Conservation (phyloP, 2,888 invertebrate species). For the Abscondita cerata region DNA sequence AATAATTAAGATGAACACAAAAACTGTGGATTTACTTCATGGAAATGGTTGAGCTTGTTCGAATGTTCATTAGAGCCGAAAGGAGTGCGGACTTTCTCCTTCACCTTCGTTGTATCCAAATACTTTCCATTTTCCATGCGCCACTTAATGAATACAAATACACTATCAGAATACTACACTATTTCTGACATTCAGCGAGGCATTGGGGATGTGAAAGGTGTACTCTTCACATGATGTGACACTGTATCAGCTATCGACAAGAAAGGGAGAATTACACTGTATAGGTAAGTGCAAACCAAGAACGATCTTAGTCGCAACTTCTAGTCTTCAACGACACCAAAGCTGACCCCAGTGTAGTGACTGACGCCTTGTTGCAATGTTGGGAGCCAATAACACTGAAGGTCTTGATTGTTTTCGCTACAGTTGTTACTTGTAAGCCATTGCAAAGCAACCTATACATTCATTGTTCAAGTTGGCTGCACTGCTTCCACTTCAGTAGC, state of each 20-base stretch:
- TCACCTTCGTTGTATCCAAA: neutral
- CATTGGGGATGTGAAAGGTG: neutral
- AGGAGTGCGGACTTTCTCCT: neutral
- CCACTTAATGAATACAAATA: neutral
- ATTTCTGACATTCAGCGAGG: too few species aligned
- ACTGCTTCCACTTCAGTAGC: neutral
- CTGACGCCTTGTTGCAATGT: neutral
- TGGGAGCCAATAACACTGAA: neutral
- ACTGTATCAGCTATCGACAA: neutral
- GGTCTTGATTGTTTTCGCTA: neutral
- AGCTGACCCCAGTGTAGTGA: neutral
- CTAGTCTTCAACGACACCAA: neutral
- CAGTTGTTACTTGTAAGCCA: neutral
- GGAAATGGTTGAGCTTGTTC: too few species aligned
- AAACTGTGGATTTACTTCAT: too few species aligned
- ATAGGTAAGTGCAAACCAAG: neutral
- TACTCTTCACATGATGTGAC: neutral
- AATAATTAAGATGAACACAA: too few species aligned
- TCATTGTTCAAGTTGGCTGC: neutral
- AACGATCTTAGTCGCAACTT: too few species aligned
- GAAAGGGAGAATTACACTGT: neutral
- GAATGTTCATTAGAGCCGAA: neutral
- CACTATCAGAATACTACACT: too few species aligned
- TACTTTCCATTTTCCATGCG: neutral
- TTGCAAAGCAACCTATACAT: neutral